Evolutionary conservation across 1,140 invertebrate genomes (phyloP).

Genomic region (Linepithema humile): DNA sequence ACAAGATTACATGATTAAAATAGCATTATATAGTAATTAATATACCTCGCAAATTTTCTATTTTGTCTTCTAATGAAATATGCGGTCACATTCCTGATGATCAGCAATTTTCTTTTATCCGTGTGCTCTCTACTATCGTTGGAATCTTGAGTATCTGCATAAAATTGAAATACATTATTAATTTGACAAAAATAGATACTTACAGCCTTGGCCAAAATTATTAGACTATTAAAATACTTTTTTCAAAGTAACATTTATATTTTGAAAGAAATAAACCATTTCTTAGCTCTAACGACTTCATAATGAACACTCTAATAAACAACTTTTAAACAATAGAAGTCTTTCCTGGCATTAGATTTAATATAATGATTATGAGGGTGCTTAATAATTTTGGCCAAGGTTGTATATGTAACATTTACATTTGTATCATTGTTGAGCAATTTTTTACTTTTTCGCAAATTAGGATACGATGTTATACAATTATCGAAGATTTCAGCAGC

Average conservation of each 20-base stretch:
- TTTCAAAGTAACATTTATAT: too few species aligned
- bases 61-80: constrained; percentile 73
- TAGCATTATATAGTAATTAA: neutral
- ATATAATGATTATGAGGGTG: too few species aligned
- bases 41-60: constrained; percentile 71
- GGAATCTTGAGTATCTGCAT: constrained; percentile 73
- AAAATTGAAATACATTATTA: neutral
- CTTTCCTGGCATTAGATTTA: too few species aligned
- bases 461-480: constrained; percentile 76
- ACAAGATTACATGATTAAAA: neutral
- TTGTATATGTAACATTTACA: neutral
- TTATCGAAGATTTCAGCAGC: constrained; percentile 84
- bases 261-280: too few species aligned
- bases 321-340: too few species aligned
- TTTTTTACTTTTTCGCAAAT: constrained; percentile 70
- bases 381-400: too few species aligned
- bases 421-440: neutral
- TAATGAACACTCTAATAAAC: too few species aligned
- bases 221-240: too few species aligned
- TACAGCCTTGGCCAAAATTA: too few species aligned
- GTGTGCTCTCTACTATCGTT: constrained; percentile 79
- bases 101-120: constrained; percentile 86
- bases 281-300: too few species aligned
- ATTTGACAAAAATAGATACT: neutral
- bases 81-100: constrained; percentile 83